Conservation (phyloP, 2,113 vertebrate species). For the Mungos mungo region DNA sequence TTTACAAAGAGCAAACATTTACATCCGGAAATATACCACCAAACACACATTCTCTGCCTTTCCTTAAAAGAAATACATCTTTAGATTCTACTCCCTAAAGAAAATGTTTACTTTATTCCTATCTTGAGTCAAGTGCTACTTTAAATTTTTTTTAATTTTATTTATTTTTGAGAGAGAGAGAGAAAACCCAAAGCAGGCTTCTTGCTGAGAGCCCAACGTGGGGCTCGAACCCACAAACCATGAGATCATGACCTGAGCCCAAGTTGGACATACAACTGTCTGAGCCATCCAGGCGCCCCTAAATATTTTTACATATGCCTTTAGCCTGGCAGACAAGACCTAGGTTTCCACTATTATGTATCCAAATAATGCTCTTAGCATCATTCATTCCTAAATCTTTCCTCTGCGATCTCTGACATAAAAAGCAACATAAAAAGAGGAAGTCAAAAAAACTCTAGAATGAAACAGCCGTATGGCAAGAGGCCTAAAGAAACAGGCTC, state of each 20-base stretch:
- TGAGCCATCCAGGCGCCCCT: neutral
- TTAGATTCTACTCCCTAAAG: constrained; percentile 10
- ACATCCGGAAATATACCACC: neutral
- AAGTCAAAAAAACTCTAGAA: neutral
- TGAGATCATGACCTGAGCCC: neutral
- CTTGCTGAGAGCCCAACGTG: neutral
- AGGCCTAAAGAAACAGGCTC: neutral
- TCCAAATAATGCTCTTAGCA: neutral
- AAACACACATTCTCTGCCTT: neutral
- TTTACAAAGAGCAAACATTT: constrained; percentile 1
- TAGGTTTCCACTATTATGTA: neutral
- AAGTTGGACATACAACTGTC: neutral
- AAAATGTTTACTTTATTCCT: constrained; percentile 5
- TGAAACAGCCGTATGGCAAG: neutral
- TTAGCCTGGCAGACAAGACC: neutral
- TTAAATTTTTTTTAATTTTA: neutral
- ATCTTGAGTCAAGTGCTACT: neutral
- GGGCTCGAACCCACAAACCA: neutral
- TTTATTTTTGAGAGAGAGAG: neutral
- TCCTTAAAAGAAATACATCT: constrained; percentile 21
- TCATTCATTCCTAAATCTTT: neutral
- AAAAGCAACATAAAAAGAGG: constrained; percentile 16
- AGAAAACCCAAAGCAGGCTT: neutral
- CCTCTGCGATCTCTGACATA: neutral
- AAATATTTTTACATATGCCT: neutral